Evolutionary conservation across 1,140 invertebrate genomes (phyloP), one percentile per base, ranked within the genome.

Genomic region (Drosophila arizonae): DNA sequence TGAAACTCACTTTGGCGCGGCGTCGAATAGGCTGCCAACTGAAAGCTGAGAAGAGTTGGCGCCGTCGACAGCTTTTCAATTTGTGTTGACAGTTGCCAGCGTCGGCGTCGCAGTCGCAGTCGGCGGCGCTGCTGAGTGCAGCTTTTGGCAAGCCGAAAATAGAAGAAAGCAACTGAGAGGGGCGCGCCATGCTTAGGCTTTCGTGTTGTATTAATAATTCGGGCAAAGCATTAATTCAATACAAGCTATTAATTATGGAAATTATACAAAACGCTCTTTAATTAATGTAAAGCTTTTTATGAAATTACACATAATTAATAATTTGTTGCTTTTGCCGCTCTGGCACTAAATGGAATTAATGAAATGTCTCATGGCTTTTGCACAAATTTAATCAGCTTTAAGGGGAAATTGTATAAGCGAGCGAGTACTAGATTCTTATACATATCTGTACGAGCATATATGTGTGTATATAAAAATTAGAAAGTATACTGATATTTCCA

Each of bases 171-270:
- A 26, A 1, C 30, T 15, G 17, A 36, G 17, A 43, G 52, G 45
- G 17, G 58, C 1, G 11, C 13, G 13, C 2, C 1, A 4, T 48
- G 3, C n/a, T 33, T 33, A 8, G 33, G 36, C 36, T 39, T 39
- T 39, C 24, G 24, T 30, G 45, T 36, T 58, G 6, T 54, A 58
- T 52, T 58, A 63, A 65, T 65, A 76, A 73, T 70, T 76, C 55
- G 72, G 61, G 75, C 71, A 50, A 79, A 39, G 46, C 71, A 61
- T 61, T 81, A 51, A 54, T 82, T 81, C 57, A 48, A 73, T 81
- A 68, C 45, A 45, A 11, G 54, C 64, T 50, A 67, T 67, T 67
- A 67, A 67, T 67, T 58, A 43, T 33, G 39, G 26, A 67, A 81
- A 74, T 77, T 69, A 55, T 71, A 75, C 70, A 75, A 82, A 66